Base-by-base conservation (phyloP, 2,113 vertebrate species). In the Hydrolagus affinis region DNA sequence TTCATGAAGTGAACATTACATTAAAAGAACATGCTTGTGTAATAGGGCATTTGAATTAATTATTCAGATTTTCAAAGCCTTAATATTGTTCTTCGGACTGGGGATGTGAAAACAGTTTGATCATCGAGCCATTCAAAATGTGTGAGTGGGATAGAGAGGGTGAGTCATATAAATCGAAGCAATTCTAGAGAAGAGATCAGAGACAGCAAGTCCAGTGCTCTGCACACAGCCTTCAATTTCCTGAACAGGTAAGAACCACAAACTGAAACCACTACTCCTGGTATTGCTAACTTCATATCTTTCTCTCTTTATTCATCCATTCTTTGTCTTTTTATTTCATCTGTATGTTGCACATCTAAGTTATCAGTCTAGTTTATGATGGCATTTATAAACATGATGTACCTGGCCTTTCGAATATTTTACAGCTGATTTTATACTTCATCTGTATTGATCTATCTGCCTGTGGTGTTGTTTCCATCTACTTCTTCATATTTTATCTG, bases 41-140 rank as follows among this genome's bases (percentile, higher is more conserved):
- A 15, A 60, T 62, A 80, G 15, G 59, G 60, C 59, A 80, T 21
- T 3, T 59, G 17, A 80, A 64, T 64, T 62, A 64, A 80, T 28
- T 80, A 44, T 44, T 75, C 30, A 75, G 73, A 62, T 64, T 80
- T 80, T 80, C 76, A 80, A 80, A 78, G 56, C 23, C 56, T 78
- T 78, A 62, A 44, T 19, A 9, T 76, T 78, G 76, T 3, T 80
- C 23, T 80, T 23, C 62, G 59, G 59, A 25, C 76, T 62, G 59
- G n/a, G 59, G 8, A 62, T 62, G 21, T 60, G 75, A 60, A 78
- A 78, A 78, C 25, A 28, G n/a, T 60, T n/a, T 80, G 76, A 15
- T 80, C 4, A 64, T n/a, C 62, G 59, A 64, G 76, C 28, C 59
- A 25, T 44, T 44, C 72, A 19, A 8, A 30, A 23, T 73, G 25